Percentiles rank a stretch among this genome's conserved stretches.
These are phyloP conservation scores for Rallus limicola DNA, from an alignment of 2,113 vertebrate genomes.

Conservation along the genomic window DNA sequence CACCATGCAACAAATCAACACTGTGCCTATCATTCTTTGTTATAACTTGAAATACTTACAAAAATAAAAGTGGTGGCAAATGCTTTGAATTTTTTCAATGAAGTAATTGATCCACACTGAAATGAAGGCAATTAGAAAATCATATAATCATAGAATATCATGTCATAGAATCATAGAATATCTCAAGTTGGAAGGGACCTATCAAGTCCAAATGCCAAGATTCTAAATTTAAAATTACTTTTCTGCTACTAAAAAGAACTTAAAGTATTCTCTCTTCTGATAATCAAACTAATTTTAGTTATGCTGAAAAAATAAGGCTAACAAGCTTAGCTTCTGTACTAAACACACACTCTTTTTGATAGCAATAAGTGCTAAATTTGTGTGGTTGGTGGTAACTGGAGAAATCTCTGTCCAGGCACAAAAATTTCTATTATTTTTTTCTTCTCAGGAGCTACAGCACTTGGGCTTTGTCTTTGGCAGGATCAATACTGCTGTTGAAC, in stretches of 20 bases:
- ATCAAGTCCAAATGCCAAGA: background rate
- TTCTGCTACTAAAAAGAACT: background rate
- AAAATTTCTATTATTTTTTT: background rate
- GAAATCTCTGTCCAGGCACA: background rate
- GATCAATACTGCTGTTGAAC: slow-evolving; percentile 32
- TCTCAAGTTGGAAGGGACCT: background rate
- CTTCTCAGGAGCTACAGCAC: background rate
- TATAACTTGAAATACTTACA: background rate
- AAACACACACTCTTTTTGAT: background rate
- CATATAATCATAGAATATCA: background rate
- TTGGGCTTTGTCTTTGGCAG: slow-evolving; percentile 30
- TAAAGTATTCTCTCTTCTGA: background rate
- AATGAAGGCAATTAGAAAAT: background rate
- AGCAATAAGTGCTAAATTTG: background rate
- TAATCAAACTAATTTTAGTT: background rate
- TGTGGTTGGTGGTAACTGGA: background rate
- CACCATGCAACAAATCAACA: background rate
- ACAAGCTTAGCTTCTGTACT: background rate
- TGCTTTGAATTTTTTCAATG: background rate
- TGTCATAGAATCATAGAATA: background rate
- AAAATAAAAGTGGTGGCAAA: background rate
- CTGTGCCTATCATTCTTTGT: background rate
- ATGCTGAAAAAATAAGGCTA: background rate
- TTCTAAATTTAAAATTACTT: background rate
- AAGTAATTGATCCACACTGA: background rate